Base-by-base conservation (phyloP, 2,113 vertebrate species). In the Rhinolophus ferrumequinum region DNA sequence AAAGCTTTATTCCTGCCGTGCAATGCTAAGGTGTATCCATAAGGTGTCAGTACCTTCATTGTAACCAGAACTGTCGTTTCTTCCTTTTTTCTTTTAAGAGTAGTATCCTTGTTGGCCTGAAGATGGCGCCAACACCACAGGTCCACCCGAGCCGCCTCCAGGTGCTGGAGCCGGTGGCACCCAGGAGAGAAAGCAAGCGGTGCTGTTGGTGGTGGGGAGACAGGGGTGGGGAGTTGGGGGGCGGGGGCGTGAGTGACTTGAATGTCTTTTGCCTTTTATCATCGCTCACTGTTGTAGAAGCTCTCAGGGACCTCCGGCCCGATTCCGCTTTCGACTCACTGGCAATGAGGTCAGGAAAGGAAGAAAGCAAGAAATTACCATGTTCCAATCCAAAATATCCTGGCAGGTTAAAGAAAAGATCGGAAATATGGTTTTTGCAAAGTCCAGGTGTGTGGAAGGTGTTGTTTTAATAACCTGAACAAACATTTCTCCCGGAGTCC, bases 71-170 rank as follows among this genome's bases (percentile, higher is more conserved):
- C 0, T 3, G 21, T 38, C n/a, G 15, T 6, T 30, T 10, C 21
- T 18, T 41, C 16, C 13, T 28, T 8, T n/a, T 24, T 67, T 22
- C 52, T 18, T 66, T 35, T 2, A 30, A 15, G 19, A 4, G 90
- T 35, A 87, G 81, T 96, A 94, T 96, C 79, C 54, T 0, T 0
- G 0, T 62, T 8, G 35, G 58, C 97, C 98, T 8, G 88, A 89
- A 85, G 98, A 41, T 93, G 98, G 97, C 97, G 97, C 97, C 97
- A 91, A 93, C 92, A 60, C 41, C 98, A 66, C 64, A 19, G 69
- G 96, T 94, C 77, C 15, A 60, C 15, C 2, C 0, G 11, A 8
- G 22, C 52, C 0, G 1, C 58, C 56, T 73, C 95, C 97, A 97
- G 98, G 97, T 97, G 97, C 22, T 3, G 8, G 21, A 28, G 66